phyloP scores from a whole-genome alignment of 2,113 vertebrate genomes.

The Murina feae region DNA sequence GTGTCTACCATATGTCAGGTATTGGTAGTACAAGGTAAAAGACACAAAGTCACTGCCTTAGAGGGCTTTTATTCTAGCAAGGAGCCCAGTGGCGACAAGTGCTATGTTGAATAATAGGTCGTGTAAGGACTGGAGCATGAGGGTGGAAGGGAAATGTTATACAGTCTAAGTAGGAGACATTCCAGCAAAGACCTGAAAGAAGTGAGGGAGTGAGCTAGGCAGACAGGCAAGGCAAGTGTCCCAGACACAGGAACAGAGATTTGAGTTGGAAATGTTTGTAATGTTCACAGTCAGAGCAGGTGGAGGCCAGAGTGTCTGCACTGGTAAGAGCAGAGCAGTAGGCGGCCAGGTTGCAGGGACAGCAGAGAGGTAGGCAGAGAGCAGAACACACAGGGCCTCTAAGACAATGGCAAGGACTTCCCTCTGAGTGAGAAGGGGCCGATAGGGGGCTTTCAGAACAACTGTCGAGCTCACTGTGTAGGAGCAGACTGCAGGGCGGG shows the following conservation, averaged over 20 bases:
- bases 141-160: background rate
- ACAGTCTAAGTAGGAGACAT: background rate
- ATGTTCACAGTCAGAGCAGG: background rate
- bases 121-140: background rate
- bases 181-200: background rate
- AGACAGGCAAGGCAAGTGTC: background rate
- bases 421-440: background rate
- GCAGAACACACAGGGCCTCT: background rate
- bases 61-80: background rate
- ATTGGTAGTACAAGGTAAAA: background rate
- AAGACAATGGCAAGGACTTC: background rate
- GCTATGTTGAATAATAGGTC: background rate
- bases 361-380: no score
- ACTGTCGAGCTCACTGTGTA: accelerated
- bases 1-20: background rate
- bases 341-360: no score
- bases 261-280: background rate
- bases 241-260: background rate
- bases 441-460: background rate
- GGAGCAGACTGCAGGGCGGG: background rate
- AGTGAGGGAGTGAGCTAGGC: background rate
- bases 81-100: background rate
- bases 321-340: background rate
- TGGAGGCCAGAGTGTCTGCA: background rate
- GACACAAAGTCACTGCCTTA: background rate